phyloP scores from a whole-genome alignment of 1,140 invertebrate genomes.

The Chymomyza costata region DNA sequence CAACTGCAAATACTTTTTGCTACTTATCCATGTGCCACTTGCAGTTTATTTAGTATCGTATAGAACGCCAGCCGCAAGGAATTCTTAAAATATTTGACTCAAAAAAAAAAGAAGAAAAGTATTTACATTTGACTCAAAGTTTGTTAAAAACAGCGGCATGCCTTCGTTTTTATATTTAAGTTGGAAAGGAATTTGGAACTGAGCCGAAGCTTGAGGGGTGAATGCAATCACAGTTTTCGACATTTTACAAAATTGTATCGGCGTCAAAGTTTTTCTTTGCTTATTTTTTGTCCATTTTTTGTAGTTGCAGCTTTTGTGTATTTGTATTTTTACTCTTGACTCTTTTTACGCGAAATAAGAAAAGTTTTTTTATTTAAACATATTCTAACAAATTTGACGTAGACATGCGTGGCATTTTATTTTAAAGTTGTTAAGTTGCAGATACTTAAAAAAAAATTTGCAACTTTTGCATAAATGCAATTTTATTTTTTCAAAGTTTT shows the following conservation, averaged over 20 bases:
- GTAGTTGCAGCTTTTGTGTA: constrained; percentile 12
- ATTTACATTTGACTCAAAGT: constrained; percentile 70
- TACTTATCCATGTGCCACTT: constrained; percentile 9
- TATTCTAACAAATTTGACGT: constrained; percentile 28
- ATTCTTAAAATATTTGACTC: constrained; percentile 66
- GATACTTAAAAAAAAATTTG: constrained; percentile 9
- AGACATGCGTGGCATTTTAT: constrained; percentile 48
- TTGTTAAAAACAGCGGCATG: constrained; percentile 23
- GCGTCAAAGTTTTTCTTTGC: constrained; percentile 65
- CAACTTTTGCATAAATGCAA: background rate
- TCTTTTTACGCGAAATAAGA: constrained; percentile 57
- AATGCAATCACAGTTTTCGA: constrained; percentile 67
- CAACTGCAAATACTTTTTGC: constrained; percentile 39
- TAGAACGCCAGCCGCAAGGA: constrained; percentile 42
- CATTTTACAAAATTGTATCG: constrained; percentile 70
- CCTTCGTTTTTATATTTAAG: constrained; percentile 1
- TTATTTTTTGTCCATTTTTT: constrained; percentile 51
- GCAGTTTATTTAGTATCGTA: constrained; percentile 57
- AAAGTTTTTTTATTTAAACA: constrained; percentile 71
- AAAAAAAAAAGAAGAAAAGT: constrained; percentile 50
- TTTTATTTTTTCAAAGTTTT: background rate
- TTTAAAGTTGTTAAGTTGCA: constrained; percentile 25
- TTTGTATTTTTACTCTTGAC: constrained; percentile 13
- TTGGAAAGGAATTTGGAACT: background rate
- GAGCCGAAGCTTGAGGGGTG: background rate